phyloP scores from a whole-genome alignment of 2,888 invertebrate genomes.

The Holacanthella duospinosa region DNA sequence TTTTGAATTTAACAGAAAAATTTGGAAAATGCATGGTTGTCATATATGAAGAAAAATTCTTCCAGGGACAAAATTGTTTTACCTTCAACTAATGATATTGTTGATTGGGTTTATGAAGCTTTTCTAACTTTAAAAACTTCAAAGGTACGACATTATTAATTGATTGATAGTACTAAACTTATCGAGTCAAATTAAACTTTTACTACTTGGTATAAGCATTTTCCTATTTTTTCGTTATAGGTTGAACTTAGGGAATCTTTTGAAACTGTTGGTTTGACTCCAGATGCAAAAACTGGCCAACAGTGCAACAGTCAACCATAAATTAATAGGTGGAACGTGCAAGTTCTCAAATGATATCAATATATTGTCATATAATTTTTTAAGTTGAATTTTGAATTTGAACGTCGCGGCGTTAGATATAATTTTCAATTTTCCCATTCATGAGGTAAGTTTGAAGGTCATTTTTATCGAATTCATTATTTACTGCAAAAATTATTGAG shows the following conservation, averaged over 20 bases:
- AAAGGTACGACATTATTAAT: conserved; percentile 1
- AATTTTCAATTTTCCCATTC: too few species aligned
- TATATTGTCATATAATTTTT: too few species aligned
- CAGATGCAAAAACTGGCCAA: too few species aligned
- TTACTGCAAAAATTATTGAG: too few species aligned
- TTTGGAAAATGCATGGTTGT: conserved; percentile 31
- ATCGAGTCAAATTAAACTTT: neutral
- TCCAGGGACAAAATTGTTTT: conserved; percentile 23
- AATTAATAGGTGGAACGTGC: too few species aligned
- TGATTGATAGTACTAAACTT: neutral
- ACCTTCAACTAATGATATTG: conserved; percentile 33
- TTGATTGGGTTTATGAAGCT: conserved; percentile 34
- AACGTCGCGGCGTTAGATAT: too few species aligned
- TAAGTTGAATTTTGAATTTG: too few species aligned
- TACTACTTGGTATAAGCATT: conserved; percentile 4
- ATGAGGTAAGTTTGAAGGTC: too few species aligned
- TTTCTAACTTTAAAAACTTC: conserved; percentile 16
- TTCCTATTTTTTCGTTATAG: conserved; percentile 6
- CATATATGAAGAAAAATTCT: conserved; percentile 19
- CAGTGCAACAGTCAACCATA: too few species aligned
- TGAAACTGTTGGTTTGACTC: conserved; percentile 11
- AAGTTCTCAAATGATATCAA: too few species aligned
- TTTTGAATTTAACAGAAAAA: conserved; percentile 21
- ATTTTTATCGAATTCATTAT: too few species aligned
- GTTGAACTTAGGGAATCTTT: conserved; percentile 13